Base-by-base conservation (phyloP, 2,888 invertebrate species). In the Heliconius hortense region DNA sequence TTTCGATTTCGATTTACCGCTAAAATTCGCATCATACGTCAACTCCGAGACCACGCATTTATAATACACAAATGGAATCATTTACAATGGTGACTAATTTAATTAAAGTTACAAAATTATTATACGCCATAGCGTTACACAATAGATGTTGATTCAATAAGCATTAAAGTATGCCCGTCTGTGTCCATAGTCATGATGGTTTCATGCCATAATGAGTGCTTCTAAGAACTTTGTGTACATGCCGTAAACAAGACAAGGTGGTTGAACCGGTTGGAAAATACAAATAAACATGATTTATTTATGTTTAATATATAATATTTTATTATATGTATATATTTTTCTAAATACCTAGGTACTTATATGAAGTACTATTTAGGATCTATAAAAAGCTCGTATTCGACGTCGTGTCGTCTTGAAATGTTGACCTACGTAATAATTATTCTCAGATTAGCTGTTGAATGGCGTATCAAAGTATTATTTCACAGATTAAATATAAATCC, bases 161-260 rank as follows among this genome's bases (percentile, higher is more conserved):
- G 28, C 35, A 62, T 70, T 72, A 77, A 72, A 72, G 70, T 78
- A 76, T 77, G 76, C 72, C 35, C 73, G 74, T 78, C 69, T 67
- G 80, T 77, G 75, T 75, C 71, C 75, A 62, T 78, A 78, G 81
- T 81, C 79, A 80, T 83, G 84, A 81, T 82, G 81, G 81, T 83
- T 84, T 79, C 82, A 82, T 77, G 80, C 82, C 82, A 80, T 85
- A 81, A 82, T 80, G 81, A 82, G 78, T 72, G 60, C 75, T 86
- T 85, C 86, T 84, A 79, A 79, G 85, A 87, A 86, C 60, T 72
- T 28, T 76, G 64, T 75, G 70, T 64, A 13, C 64, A 67, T 59
- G 73, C 73, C 79, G 80, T 82, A 82, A 82, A 82, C 82, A 82
- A 81, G 77, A 76, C 75, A 76, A 78, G 80, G 80, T 80, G 75